Percentiles rank a stretch among this genome's conserved stretches.
Evolutionary conservation across 2,888 invertebrate genomes (phyloP).

Genomic region (Bedellia somnulentella): DNA sequence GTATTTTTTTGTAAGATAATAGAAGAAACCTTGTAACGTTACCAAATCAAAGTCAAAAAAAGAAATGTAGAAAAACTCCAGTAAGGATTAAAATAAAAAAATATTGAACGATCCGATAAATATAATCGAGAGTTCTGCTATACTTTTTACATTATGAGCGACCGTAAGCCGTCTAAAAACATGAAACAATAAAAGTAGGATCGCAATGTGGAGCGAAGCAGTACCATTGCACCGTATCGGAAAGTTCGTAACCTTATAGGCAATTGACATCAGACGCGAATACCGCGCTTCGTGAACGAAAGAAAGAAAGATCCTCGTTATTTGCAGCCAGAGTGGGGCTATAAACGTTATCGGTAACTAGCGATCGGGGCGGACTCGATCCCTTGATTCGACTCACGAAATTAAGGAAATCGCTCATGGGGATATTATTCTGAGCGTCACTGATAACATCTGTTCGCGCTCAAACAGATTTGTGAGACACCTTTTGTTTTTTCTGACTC

Average conservation of each 20-base stretch:
- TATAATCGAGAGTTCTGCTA: no score
- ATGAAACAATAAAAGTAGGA: conserved; percentile 10
- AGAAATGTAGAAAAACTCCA: no score
- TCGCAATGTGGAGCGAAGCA: conserved; percentile 14
- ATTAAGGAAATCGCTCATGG: conserved; percentile 62
- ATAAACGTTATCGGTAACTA: conserved; percentile 54
- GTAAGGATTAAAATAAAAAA: no score
- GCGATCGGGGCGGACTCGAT: conserved; percentile 55
- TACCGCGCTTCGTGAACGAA: conserved; percentile 40
- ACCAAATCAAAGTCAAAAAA: no score
- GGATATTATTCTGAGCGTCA: conserved; percentile 44
- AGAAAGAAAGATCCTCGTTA: conserved; percentile 32
- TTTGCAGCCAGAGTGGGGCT: conserved; percentile 30
- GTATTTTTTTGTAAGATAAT: no score
- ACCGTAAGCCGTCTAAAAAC: no score
- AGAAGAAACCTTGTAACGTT: no score
- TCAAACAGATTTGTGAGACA: conserved; percentile 31
- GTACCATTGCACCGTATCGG: conserved; percentile 18
- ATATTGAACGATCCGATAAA: no score
- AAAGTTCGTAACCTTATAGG: conserved; percentile 43
- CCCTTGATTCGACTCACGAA: conserved; percentile 54
- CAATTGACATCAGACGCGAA: conserved; percentile 55
- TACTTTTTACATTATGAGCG: no score
- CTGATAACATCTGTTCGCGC: conserved; percentile 25
- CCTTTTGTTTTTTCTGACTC: conserved; percentile 2